These are phyloP conservation scores for Cochlearius cochlearius DNA, from an alignment of 2,113 vertebrate species.

Conservation along the genomic window DNA sequence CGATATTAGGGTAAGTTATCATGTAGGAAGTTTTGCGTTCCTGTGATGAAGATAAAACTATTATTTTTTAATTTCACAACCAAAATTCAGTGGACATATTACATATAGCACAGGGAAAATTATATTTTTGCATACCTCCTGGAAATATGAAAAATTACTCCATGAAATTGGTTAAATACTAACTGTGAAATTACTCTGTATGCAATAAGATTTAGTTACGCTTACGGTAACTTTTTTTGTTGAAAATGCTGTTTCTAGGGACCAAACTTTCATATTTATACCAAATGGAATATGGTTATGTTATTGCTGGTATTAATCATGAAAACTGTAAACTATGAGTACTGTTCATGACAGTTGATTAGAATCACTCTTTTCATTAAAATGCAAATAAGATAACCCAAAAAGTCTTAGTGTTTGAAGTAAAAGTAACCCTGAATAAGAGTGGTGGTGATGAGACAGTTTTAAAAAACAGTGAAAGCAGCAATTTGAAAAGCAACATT, in stretches of 20 bases:
- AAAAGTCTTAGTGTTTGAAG: not conserved
- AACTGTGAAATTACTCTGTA: not conserved
- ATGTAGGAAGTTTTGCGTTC: not conserved
- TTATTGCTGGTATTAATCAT: not conserved
- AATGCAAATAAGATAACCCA: not conserved
- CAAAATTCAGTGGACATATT: not conserved
- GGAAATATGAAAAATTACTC: not conserved
- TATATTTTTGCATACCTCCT: not conserved
- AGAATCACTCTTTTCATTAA: not conserved
- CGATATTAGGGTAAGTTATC: fast-evolving
- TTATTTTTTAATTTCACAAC: not conserved
- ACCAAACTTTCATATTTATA: not conserved
- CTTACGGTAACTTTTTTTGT: not conserved
- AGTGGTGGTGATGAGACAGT: not conserved
- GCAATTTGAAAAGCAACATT: not conserved
- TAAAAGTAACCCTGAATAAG: not conserved
- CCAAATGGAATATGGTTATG: not conserved
- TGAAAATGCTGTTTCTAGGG: not conserved
- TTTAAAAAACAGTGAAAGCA: not conserved
- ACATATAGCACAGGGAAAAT: no score
- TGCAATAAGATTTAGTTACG: not conserved
- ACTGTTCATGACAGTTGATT: not conserved
- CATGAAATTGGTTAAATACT: not conserved
- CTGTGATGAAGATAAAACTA: not conserved
- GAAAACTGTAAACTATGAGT: not conserved